Conservation (phyloP, 30 jellyfish, hydroid and myxozoan genomes). For the Turritopsis dohrnii region DNA sequence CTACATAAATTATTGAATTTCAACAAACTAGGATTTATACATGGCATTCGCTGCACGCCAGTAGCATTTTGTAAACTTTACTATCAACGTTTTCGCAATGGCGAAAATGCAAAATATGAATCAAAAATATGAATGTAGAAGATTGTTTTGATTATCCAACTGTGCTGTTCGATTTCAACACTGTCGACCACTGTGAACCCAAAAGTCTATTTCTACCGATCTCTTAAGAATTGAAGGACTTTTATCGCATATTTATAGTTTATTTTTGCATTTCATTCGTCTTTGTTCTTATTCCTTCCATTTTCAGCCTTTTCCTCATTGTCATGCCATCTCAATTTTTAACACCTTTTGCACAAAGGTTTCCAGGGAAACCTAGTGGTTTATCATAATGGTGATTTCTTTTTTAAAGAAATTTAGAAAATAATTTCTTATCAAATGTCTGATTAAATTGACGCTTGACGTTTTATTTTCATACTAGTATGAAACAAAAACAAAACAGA, state of each 20-base stretch:
- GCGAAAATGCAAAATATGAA: not conserved
- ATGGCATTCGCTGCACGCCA: not conserved
- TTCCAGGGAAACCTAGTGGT: too few species aligned
- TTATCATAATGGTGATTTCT: too few species aligned
- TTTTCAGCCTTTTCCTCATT: too few species aligned
- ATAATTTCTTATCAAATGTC: not conserved
- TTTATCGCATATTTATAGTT: too few species aligned
- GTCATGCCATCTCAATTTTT: too few species aligned
- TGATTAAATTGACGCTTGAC: not conserved
- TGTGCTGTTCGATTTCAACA: not conserved
- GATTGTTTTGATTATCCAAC: not conserved
- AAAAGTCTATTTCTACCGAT: not conserved
- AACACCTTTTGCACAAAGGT: too few species aligned
- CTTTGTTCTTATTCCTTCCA: too few species aligned
- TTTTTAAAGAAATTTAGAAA: too few species aligned
- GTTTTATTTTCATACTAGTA: not conserved
- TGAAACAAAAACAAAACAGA: not conserved
- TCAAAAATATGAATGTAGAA: not conserved
- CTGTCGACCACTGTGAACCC: not conserved
- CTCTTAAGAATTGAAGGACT: not conserved
- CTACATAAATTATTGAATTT: not conserved
- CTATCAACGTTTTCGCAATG: not conserved
- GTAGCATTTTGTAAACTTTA: not conserved
- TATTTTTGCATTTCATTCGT: not conserved
- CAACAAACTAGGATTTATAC: not conserved